phyloP scores from a whole-genome alignment of 2,797 vertebrate genomes.

The Gadopsis marmoratus region DNA sequence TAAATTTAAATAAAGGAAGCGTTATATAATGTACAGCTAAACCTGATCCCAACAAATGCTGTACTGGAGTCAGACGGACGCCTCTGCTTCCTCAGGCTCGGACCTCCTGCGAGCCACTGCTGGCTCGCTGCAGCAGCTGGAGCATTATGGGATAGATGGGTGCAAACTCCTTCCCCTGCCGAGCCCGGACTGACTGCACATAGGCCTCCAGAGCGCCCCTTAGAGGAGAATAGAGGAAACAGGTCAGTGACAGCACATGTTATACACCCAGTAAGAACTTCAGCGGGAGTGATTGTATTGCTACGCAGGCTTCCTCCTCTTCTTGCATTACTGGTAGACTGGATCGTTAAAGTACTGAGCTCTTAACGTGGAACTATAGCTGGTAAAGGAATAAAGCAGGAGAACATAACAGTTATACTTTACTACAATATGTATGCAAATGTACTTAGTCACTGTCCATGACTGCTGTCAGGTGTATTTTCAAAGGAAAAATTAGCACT shows the following conservation, averaged over 20 bases:
- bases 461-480: neutral
- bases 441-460: no score
- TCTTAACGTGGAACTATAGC: no score
- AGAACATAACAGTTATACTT: neutral
- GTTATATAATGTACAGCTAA: neutral
- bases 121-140: constrained; percentile 92
- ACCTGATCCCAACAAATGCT: neutral
- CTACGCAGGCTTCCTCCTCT: neutral
- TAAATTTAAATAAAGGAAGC: neutral
- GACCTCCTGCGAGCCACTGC: constrained; percentile 78
- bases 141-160: constrained; percentile 97
- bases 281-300: neutral
- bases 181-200: constrained; percentile 91
- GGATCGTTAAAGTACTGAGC: no score
- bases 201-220: constrained; percentile 96
- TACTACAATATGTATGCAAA: neutral
- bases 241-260: no score
- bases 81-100: constrained; percentile 30
- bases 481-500: no score
- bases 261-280: no score
- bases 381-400: neutral
- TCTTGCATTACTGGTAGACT: no score
- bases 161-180: constrained; percentile 95
- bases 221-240: constrained; percentile 17
- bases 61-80: neutral